Conservation (phyloP, 2,797 vertebrate genomes). For the Enteromius afrohamiltoni region DNA sequence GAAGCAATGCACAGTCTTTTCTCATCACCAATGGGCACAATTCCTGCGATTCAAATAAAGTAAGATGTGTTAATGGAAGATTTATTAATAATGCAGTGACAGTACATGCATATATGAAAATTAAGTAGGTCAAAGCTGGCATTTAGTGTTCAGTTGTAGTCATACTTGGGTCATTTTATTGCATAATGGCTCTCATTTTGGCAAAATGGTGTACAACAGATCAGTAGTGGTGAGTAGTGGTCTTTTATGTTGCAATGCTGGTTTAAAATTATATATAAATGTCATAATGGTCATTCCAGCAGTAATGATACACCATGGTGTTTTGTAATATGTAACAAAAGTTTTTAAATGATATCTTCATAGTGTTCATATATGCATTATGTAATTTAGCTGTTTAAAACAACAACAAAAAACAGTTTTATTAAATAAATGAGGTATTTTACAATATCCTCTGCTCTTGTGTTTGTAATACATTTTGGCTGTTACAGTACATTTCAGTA, state of each 20-base stretch:
- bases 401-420: background rate
- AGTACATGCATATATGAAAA: background rate
- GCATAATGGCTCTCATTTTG: background rate
- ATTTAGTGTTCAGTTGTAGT: conserved; percentile 1
- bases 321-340: background rate
- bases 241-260: background rate
- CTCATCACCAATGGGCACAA: conserved; percentile 89
- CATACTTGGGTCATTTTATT: background rate
- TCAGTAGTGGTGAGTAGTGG: background rate
- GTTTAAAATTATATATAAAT: background rate
- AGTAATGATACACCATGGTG: background rate
- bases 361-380: background rate
- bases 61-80: background rate
- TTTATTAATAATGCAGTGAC: background rate
- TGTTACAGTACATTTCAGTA: background rate
- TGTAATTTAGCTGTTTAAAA: background rate
- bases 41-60: conserved; percentile 75
- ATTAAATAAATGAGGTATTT: background rate
- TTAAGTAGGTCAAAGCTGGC: background rate
- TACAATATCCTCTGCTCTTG: background rate
- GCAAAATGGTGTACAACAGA: background rate
- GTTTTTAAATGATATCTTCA: background rate
- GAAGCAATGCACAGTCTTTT: conserved; percentile 89
- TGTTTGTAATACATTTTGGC: background rate
- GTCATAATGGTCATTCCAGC: background rate